These are phyloP conservation scores for Phoxinus dragarum DNA, from an alignment of 2,797 vertebrate genomes.

Conservation along the genomic window DNA sequence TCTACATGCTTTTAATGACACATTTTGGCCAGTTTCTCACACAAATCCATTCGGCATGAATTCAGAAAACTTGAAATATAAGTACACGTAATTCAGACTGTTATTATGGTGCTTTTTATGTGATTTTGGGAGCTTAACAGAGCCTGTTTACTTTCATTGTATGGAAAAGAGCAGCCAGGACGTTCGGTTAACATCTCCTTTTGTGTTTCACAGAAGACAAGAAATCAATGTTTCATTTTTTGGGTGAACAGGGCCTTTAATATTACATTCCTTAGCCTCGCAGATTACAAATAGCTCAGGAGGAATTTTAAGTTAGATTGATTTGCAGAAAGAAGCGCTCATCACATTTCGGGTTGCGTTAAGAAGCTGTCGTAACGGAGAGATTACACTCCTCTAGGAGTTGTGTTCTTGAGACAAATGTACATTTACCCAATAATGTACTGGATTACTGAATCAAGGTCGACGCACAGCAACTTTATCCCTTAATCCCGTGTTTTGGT, in stretches of 20 bases:
- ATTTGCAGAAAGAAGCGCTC: conserved; percentile 25
- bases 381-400: conserved; percentile 23
- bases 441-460: conserved; percentile 83
- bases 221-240: background rate
- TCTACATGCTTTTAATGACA: background rate
- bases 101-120: background rate
- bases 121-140: background rate
- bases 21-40: background rate
- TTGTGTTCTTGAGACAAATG: conserved; percentile 41
- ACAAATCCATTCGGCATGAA: background rate
- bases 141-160: background rate
- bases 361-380: conserved; percentile 30
- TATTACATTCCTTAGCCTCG: background rate
- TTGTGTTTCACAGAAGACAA: background rate
- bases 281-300: conserved; percentile 26
- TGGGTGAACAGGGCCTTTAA: background rate
- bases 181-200: background rate
- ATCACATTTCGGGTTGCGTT: conserved; percentile 26
- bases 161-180: background rate
- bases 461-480: conserved; percentile 81
- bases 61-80: background rate
- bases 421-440: conserved; percentile 71
- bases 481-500: conserved; percentile 83
- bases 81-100: background rate
- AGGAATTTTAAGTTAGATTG: conserved; percentile 15